Conservation (phyloP, 2,113 vertebrate genomes). For the Protobothrops mucrosquamatus region DNA sequence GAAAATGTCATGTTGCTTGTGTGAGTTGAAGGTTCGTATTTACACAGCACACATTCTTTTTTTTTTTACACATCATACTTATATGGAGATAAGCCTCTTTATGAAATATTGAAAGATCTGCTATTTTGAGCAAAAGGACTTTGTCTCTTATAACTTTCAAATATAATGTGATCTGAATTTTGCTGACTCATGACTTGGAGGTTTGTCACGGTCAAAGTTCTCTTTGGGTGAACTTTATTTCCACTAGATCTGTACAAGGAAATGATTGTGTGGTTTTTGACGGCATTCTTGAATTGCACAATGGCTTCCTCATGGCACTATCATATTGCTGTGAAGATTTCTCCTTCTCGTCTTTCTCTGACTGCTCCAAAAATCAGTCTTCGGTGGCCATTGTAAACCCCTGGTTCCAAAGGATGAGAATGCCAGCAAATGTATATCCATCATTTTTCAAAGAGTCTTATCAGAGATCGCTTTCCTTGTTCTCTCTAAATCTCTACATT, state of each 20-base stretch:
- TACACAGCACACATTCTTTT: neutral
- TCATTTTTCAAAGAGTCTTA: neutral
- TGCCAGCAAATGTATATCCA: neutral
- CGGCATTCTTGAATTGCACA: neutral
- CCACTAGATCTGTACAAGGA: neutral
- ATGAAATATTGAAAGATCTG: neutral
- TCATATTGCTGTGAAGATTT: neutral
- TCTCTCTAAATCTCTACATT: slow-evolving; percentile 14
- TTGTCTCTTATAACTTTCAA: neutral
- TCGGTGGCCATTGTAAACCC: slow-evolving; percentile 3
- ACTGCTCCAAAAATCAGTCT: neutral
- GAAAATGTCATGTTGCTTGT: neutral
- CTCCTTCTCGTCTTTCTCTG: neutral
- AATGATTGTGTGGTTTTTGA: neutral
- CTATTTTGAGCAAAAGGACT: neutral
- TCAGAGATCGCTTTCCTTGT: slow-evolving; percentile 11
- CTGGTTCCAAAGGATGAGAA: slow-evolving; percentile 23
- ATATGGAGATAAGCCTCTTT: neutral
- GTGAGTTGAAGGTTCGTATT: neutral
- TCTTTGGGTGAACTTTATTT: neutral
- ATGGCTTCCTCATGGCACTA: neutral
- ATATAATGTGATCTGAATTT: neutral
- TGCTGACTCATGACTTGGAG: neutral
- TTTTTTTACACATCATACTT: neutral
- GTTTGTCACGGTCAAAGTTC: neutral